Percentiles rank a stretch among this genome's conserved stretches.
phyloP scores from a whole-genome alignment of 2,113 vertebrate genomes.

The Xiphorhynchus elegans region DNA sequence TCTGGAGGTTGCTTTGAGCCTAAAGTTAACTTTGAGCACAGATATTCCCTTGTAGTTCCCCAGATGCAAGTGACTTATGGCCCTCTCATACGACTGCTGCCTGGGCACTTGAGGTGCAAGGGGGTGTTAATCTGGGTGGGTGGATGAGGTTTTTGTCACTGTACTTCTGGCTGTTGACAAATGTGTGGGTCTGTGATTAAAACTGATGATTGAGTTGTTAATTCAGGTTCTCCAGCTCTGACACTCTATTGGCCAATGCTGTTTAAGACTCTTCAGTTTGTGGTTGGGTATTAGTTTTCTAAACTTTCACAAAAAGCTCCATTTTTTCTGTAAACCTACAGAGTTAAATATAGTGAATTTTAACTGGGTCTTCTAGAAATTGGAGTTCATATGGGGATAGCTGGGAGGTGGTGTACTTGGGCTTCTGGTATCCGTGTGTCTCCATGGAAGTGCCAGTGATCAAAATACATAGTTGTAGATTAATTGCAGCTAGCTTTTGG shows the following conservation, averaged over 20 bases:
- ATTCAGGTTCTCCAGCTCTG: neutral
- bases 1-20: neutral
- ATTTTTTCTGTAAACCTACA: neutral
- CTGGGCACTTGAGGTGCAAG: neutral
- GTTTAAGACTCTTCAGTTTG: neutral
- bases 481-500: slow-evolving; percentile 22
- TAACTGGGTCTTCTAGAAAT: neutral
- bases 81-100: neutral
- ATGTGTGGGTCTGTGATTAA: neutral
- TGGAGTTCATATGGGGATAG: neutral
- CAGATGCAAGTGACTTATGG: neutral
- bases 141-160: accelerated
- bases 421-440: neutral
- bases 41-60: accelerated
- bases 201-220: neutral
- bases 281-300: neutral
- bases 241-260: neutral
- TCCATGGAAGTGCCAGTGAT: neutral
- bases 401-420: neutral
- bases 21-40: neutral
- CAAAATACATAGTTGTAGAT: slow-evolving; percentile 18
- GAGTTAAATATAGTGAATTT: neutral
- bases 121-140: neutral
- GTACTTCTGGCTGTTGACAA: neutral
- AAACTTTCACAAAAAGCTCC: neutral